These are phyloP conservation scores for Erpobdella octoculata DNA, from an alignment of 2,888 invertebrate genomes.

Conservation along the genomic window DNA sequence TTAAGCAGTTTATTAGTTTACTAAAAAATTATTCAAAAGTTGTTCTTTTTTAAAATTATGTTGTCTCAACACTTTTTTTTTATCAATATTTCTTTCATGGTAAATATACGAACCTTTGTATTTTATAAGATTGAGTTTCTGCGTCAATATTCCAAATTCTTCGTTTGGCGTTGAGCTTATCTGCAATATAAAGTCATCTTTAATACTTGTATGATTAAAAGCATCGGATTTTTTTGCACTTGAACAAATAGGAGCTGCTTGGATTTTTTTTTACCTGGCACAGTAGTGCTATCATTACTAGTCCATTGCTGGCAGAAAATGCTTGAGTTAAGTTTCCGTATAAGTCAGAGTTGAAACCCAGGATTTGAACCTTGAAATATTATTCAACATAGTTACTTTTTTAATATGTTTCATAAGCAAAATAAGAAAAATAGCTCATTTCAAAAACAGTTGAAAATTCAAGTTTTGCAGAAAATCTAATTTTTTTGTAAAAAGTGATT, in stretches of 20 bases:
- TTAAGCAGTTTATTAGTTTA: background rate
- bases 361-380: constrained; percentile 12
- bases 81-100: no score
- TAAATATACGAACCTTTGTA: constrained; percentile 5
- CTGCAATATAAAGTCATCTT: background rate
- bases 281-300: constrained; percentile 8
- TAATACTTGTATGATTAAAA: background rate
- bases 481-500: no score
- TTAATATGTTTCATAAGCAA: no score
- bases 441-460: no score
- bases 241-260: background rate
- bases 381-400: background rate
- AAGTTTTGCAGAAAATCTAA: no score
- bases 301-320: constrained; percentile 5
- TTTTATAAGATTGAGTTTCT: constrained; percentile 3
- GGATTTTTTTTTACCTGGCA: constrained; percentile 2
- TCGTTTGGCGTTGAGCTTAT: constrained; percentile 3
- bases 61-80: no score
- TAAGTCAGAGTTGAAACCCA: constrained; percentile 18
- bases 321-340: constrained; percentile 17
- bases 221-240: no score
- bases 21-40: no score
- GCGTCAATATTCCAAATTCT: background rate
- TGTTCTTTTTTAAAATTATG: no score
- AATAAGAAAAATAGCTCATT: no score